Conservation (phyloP, 2,797 vertebrate species). For the Brotula barbata region DNA sequence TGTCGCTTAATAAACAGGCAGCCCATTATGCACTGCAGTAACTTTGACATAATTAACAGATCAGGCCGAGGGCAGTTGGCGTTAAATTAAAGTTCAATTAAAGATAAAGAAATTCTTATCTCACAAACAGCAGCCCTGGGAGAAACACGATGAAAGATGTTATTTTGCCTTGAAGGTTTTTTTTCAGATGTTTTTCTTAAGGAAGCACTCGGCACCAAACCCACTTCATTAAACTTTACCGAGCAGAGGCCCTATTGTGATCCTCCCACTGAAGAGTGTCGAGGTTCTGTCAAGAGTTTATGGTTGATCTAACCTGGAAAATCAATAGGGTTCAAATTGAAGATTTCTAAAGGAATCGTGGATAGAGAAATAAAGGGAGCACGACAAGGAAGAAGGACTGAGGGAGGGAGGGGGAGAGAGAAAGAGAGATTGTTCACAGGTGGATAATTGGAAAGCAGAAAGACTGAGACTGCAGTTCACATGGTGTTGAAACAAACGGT, state of each 20-base stretch:
- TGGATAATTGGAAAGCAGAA: constrained; percentile 58
- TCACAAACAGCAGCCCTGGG: neutral
- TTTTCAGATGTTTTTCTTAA: constrained; percentile 27
- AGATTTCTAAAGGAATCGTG: constrained; percentile 53
- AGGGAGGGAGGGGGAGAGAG: neutral
- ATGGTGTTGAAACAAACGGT: constrained; percentile 48
- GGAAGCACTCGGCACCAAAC: constrained; percentile 16
- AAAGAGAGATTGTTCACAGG: constrained; percentile 24
- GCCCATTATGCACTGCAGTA: neutral
- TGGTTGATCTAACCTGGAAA: constrained; percentile 44
- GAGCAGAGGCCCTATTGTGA: constrained; percentile 27
- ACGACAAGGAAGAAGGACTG: neutral
- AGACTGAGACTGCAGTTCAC: constrained; percentile 38
- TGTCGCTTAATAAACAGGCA: neutral
- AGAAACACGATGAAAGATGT: constrained; percentile 21
- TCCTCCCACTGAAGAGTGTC: constrained; percentile 31
- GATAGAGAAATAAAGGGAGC: constrained; percentile 7
- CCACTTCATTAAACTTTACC: constrained; percentile 42
- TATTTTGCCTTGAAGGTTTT: neutral
- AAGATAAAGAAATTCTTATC: constrained; percentile 11
- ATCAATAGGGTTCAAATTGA: constrained; percentile 69
- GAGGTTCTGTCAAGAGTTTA: constrained; percentile 27
- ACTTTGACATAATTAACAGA: neutral
- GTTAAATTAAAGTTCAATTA: no score
- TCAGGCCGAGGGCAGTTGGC: neutral